Conservation (phyloP, 37 sponge, comb jelly and placozoan species). For the Tethya wilhelma region DNA sequence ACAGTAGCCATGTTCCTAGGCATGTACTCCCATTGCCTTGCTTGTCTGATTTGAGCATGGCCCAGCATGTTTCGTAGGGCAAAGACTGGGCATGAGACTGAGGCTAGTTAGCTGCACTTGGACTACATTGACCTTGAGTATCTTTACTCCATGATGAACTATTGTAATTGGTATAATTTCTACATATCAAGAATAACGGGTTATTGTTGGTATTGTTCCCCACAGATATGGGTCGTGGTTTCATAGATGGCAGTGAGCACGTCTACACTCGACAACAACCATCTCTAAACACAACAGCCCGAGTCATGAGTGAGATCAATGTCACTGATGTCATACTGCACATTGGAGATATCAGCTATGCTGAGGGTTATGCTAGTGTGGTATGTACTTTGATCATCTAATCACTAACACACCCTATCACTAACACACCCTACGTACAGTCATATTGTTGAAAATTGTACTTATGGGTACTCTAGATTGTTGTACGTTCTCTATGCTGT, state of each 20-base stretch:
- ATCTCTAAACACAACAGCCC: slow-evolving; percentile 61
- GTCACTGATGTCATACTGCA: slow-evolving; percentile 76
- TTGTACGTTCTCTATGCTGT: no score
- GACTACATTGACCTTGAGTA: neutral
- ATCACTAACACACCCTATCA: no score
- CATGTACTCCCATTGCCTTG: no score
- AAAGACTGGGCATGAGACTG: neutral
- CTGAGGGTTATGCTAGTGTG: slow-evolving; percentile 50
- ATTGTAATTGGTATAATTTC: no score
- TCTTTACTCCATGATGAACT: neutral
- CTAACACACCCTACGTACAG: no score
- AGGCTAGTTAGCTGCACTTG: neutral
- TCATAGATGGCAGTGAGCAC: slow-evolving; percentile 45
- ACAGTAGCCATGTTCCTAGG: no score
- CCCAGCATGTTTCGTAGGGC: no score
- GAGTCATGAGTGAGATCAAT: slow-evolving; percentile 27
- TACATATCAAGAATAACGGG: no score
- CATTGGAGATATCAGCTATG: slow-evolving; percentile 89
- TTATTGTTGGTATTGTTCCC: no score
- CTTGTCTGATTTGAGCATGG: no score
- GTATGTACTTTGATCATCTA: no score
- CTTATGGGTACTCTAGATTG: neutral
- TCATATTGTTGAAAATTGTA: no score
- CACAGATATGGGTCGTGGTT: slow-evolving; percentile 65
- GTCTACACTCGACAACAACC: slow-evolving; percentile 28